Evolutionary conservation across 2,113 vertebrate genomes (phyloP), one percentile per base, ranked within the genome.

Genomic region (Calyptommatus sinebrachiatus): DNA sequence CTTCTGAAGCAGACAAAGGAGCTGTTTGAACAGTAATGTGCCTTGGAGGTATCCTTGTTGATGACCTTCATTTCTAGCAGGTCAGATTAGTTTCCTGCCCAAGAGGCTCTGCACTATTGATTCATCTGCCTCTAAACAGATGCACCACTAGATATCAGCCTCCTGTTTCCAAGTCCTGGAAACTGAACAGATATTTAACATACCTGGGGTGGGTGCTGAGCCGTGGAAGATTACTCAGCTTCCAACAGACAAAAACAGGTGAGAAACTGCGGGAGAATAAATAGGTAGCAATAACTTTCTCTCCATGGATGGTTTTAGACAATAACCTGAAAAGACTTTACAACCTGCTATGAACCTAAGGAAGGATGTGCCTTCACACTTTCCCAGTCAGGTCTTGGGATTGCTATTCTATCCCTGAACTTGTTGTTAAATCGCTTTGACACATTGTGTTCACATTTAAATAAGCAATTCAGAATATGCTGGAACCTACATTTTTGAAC

Each of bases 51-150:
- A 91, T 53, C 76, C 77, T 90, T 89, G 89, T 78, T 31, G 83
- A 79, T 91, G 92, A 89, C 92, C 91, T 93, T 84, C 82, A 92
- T 92, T 86, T 35, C 82, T 66, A 90, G 79, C 48, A 79, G 87
- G 89, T 88, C 88, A 88, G 48, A 86, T 77, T 1, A 77, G 71
- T 60, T 88, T 71, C 82, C 48, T 93, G 85, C 86, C 92, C 83
- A 11, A 74, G 72, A 88, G 91, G 85, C 86, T 84, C 70, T 81
- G 86, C 86, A 84, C 81, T 88, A 87, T 70, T 90, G 90, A 88
- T 91, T 93, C 79, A 67, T 79, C 84, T 89, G 87, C 71, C 72
- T 88, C 78, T 85, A 84, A 90, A 89, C 86, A 91, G 81, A 87
- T 86, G 86, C 29, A 88, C 77, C 71, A n/a, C 28, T 60, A 82